Evolutionary conservation across 2,888 invertebrate genomes (phyloP), one percentile per base, ranked within the genome.

Genomic region (Calliopum simillimum): DNA sequence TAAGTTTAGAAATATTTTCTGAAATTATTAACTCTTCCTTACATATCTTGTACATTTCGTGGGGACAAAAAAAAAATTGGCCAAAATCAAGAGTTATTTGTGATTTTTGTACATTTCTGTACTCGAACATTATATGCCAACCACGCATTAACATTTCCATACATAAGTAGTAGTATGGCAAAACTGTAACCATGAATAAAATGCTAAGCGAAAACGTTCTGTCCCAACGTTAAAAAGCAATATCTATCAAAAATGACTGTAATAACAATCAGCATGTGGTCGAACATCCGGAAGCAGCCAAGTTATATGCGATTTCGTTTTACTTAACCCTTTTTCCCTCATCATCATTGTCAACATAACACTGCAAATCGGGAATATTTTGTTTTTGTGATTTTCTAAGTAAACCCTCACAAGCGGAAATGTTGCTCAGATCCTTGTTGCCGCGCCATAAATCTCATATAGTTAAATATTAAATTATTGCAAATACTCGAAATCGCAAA

Each of bases 291-390:
- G 68, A 65, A 59, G 71, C 41, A 59, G 69, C 68, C 69, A 69
- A 69, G 70, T 69, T 58, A 59, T 65, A 16, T n/a, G 33, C 13
- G 33, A 82, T 80, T 80, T 76, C 74, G 70, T 49, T 11, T 19
- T n/a, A 47, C 5, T 74, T 75, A 74, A 80, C 81, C 79, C 79
- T 73, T 77, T 74, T 66, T 44, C 74, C 33, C n/a, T 62, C 23
- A 55, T 58, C 62, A 13, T 76, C 77, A 77, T 78, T 81, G 80
- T 75, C 76, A 76, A 71, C 78, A 76, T 79, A 75, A 76, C 77
- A 76, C 77, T 78, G 75, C 82, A 83, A 83, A 83, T 83, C 83
- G n/a, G n/a, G n/a, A 82, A 82, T 83, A 82, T 82, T 82, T 81
- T 82, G 78, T 80, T 78, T 81, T 79, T 71, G 62, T 43, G 55